phyloP scores from a whole-genome alignment of 2,888 invertebrate genomes.

The Lochmaea capreae region DNA sequence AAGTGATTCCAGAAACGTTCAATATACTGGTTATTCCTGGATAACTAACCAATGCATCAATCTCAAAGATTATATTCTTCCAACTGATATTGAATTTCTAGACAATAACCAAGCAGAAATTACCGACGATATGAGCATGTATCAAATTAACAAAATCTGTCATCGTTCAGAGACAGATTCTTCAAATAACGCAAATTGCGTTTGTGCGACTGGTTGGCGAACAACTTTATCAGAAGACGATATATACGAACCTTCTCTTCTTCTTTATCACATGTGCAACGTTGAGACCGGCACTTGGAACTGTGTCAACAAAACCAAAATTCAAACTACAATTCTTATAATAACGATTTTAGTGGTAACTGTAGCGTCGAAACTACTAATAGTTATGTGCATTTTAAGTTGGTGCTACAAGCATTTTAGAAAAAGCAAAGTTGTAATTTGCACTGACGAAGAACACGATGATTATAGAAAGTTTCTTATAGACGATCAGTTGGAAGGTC shows the following conservation, averaged over 20 bases:
- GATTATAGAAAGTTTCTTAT: conserved; percentile 41
- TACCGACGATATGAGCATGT: conserved; percentile 19
- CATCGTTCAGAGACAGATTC: conserved; percentile 61
- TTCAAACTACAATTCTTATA: conserved; percentile 58
- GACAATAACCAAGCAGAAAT: conserved; percentile 47
- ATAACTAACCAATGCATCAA: conserved; percentile 63
- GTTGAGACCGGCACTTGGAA: conserved; percentile 61
- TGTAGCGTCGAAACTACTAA: conserved; percentile 53
- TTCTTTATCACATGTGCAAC: conserved; percentile 65
- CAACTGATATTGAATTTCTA: conserved; percentile 55
- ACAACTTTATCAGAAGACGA: conserved; percentile 59
- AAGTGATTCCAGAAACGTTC: conserved; percentile 49
- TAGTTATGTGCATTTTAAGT: conserved; percentile 56
- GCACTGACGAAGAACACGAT: conserved; percentile 39
- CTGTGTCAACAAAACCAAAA: conserved; percentile 55
- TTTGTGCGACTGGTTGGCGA: conserved; percentile 63
- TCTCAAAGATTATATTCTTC: conserved; percentile 58
- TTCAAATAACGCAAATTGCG: conserved; percentile 55
- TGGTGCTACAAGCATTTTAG: conserved; percentile 55
- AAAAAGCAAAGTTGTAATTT: conserved; percentile 34
- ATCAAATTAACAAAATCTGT: conserved; percentile 60
- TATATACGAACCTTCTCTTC: conserved; percentile 60
- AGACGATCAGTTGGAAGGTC: conserved; percentile 37
- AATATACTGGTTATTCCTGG: conserved; percentile 58
- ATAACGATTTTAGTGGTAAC: conserved; percentile 56